A percentile compares a stretch with the other conserved stretches of the same genome.
phyloP scores from a whole-genome alignment of 2,888 invertebrate genomes.

The Elysia crispata region DNA sequence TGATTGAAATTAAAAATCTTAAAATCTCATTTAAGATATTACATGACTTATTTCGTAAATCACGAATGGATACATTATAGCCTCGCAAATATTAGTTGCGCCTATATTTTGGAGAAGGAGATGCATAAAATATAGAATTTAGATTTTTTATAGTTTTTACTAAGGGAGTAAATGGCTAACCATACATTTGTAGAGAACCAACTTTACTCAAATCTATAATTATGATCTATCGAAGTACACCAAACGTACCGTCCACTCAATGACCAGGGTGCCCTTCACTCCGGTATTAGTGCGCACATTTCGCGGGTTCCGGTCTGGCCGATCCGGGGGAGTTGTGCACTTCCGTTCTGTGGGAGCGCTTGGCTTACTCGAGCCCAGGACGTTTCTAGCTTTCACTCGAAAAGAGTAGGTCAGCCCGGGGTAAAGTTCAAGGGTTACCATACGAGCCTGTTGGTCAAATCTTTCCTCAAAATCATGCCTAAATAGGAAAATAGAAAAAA shows the following conservation, averaged over 20 bases:
- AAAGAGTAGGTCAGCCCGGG: conserved; percentile 77
- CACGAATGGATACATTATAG: no score
- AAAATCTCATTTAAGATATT: no score
- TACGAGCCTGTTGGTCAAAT: conserved; percentile 55
- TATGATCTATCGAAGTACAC: no score
- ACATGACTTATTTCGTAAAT: no score
- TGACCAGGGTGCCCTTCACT: conserved; percentile 72
- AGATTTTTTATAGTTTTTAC: no score
- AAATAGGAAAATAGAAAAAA: conserved; percentile 83
- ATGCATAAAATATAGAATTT: no score
- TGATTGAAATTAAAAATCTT: no score
- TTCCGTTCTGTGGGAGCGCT: conserved; percentile 65
- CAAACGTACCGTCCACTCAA: conserved; percentile 75
- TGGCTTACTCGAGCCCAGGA: conserved; percentile 75
- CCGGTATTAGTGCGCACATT: conserved; percentile 74
- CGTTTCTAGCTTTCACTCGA: conserved; percentile 75
- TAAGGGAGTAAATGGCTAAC: no score
- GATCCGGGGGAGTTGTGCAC: conserved; percentile 71
- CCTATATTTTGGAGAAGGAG: no score
- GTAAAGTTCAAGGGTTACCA: conserved; percentile 63
- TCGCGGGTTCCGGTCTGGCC: conserved; percentile 74
- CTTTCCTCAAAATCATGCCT: conserved; percentile 81
- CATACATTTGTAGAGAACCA: no score
- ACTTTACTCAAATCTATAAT: no score
- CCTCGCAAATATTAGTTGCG: no score